A percentile compares a stretch with the other conserved stretches of the same genome.
Conservation (phyloP, 2,797 vertebrate genomes). For the Chlorospingus flavigularis region DNA sequence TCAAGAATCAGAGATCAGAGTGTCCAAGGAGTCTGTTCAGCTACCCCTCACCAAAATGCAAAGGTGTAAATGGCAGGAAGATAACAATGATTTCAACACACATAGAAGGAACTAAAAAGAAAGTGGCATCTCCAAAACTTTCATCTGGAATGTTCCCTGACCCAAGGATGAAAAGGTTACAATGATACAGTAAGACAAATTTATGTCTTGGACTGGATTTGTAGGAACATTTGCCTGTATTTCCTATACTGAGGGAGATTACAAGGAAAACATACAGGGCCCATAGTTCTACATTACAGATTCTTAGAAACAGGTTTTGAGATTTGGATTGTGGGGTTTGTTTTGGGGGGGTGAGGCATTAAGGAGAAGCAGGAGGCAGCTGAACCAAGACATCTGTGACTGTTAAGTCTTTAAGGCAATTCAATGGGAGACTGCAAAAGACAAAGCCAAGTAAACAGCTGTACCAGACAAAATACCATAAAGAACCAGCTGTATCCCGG, state of each 20-base stretch:
- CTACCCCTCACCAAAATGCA: background rate
- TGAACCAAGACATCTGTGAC: background rate
- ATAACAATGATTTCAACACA: background rate
- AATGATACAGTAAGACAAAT: background rate
- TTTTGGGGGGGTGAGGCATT: accelerated
- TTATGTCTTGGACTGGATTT: background rate
- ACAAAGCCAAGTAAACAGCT: background rate
- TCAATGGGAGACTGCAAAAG: background rate
- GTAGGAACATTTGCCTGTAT: background rate
- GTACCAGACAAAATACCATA: background rate
- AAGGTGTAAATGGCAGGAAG: background rate
- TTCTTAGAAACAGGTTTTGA: background rate
- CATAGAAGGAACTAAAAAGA: background rate
- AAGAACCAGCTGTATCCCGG: background rate
- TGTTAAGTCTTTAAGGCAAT: background rate
- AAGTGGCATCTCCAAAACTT: background rate
- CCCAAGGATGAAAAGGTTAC: background rate
- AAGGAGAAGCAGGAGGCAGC: background rate
- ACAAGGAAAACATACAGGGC: background rate
- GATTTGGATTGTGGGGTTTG: background rate
- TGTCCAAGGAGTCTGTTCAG: background rate
- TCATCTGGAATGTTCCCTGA: background rate
- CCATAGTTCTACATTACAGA: background rate
- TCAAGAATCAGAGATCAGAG: background rate
- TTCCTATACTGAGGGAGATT: background rate